Percentiles rank a stretch among this genome's conserved stretches.
Conservation (phyloP, 2,888 invertebrate species). For the Thelaira solivaga region DNA sequence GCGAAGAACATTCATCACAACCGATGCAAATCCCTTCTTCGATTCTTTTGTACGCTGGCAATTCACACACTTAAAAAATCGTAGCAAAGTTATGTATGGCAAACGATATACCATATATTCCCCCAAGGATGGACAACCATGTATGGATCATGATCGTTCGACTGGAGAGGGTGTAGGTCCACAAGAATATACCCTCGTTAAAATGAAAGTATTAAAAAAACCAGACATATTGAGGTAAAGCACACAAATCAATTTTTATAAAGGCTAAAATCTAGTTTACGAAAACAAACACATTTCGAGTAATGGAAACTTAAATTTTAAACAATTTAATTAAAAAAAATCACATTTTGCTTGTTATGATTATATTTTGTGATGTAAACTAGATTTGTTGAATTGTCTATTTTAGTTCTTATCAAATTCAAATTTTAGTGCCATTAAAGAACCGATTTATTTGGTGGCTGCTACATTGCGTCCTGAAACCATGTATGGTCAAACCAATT, state of each 20-base stretch:
- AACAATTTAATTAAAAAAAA: no score
- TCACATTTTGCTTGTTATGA: no score
- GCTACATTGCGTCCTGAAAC: constrained; percentile 99
- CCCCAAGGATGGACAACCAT: constrained; percentile 97
- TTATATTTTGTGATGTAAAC: no score
- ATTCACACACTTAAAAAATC: constrained; percentile 88
- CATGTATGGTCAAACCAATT: constrained; percentile 99
- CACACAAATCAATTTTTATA: neutral
- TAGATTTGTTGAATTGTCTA: no score
- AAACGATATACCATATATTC: constrained; percentile 98
- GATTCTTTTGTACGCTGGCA: constrained; percentile 99
- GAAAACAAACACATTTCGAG: no score
- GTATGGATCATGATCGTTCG: constrained; percentile 99
- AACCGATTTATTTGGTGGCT: constrained; percentile 84
- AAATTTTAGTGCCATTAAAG: constrained; percentile 67
- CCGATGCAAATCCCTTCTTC: constrained; percentile 97
- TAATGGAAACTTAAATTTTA: no score
- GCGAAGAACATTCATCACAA: constrained; percentile 98
- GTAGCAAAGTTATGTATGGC: constrained; percentile 95
- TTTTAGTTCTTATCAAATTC: no score
- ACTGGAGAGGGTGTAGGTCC: constrained; percentile 98
- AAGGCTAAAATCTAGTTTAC: no score
- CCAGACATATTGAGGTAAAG: constrained; percentile 81
- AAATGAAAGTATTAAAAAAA: constrained; percentile 86
- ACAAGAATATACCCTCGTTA: constrained; percentile 97